Conservation (phyloP, 2,113 vertebrate species). For the Rhynchopsitta pachyrhyncha region DNA sequence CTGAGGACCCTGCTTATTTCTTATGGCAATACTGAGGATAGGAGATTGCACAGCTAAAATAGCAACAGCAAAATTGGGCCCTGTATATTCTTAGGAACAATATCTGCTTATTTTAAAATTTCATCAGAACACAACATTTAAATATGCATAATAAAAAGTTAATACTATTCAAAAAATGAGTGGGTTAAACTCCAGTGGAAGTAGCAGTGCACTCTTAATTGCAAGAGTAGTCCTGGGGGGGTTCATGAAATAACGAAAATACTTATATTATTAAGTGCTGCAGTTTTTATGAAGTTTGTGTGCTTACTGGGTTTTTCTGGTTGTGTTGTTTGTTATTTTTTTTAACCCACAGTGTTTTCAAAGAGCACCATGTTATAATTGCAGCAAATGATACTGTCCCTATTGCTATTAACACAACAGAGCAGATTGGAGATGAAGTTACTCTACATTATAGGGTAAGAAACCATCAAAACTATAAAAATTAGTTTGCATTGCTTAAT, state of each 20-base stretch:
- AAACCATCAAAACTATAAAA: background rate
- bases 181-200: background rate
- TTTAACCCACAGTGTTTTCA: conserved; percentile 38
- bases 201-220: background rate
- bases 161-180: background rate
- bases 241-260: background rate
- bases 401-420: conserved; percentile 80
- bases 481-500: background rate
- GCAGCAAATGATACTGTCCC: conserved; percentile 82
- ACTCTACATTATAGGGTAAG: conserved; percentile 89
- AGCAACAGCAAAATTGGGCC: background rate
- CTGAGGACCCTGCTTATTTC: background rate
- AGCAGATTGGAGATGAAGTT: conserved; percentile 86
- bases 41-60: background rate
- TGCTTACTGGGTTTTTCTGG: background rate
- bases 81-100: background rate
- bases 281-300: background rate
- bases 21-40: background rate
- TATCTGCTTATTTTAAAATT: background rate
- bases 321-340: background rate
- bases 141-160: background rate
- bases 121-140: background rate
- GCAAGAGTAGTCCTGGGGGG: background rate
- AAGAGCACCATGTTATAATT: conserved; percentile 81
- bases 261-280: background rate